These are phyloP conservation scores for Caranx melampygus DNA, from an alignment of 2,113 vertebrate genomes.

Conservation along the genomic window DNA sequence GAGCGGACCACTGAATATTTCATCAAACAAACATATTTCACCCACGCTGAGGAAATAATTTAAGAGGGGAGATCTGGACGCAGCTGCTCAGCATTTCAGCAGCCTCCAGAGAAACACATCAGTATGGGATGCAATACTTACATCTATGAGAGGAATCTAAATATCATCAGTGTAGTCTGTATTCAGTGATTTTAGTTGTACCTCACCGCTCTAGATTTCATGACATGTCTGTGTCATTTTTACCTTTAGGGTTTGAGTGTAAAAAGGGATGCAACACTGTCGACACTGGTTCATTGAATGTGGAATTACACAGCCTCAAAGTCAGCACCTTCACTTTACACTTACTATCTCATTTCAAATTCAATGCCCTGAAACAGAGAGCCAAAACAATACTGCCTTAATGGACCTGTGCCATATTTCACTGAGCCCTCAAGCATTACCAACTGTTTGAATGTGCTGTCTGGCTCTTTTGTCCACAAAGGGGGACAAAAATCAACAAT, in stretches of 20 bases:
- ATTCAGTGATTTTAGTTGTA: not conserved
- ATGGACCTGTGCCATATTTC: not conserved
- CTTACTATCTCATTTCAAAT: not conserved
- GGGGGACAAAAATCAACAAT: not conserved
- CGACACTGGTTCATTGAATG: not conserved
- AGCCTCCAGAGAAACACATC: not conserved
- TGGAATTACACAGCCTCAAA: not conserved
- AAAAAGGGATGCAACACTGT: not conserved
- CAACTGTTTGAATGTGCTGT: constrained; percentile 16
- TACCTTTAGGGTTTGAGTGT: not conserved
- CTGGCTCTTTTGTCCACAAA: not conserved
- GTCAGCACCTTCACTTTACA: not conserved
- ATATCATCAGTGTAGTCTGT: not conserved
- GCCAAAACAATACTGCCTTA: not conserved
- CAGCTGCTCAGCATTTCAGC: constrained; percentile 25
- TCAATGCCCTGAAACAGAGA: not conserved
- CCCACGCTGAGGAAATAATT: constrained; percentile 55
- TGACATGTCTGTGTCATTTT: not conserved
- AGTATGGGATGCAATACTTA: not conserved
- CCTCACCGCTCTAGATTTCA: not conserved
- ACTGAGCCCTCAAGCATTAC: not conserved
- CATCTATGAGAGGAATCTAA: not conserved
- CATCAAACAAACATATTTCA: constrained; percentile 56
- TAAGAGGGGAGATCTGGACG: constrained; percentile 15
- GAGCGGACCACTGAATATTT: constrained; percentile 57